These are phyloP conservation scores for Philonicus albiceps DNA, from an alignment of 2,888 invertebrate species.

Conservation along the genomic window DNA sequence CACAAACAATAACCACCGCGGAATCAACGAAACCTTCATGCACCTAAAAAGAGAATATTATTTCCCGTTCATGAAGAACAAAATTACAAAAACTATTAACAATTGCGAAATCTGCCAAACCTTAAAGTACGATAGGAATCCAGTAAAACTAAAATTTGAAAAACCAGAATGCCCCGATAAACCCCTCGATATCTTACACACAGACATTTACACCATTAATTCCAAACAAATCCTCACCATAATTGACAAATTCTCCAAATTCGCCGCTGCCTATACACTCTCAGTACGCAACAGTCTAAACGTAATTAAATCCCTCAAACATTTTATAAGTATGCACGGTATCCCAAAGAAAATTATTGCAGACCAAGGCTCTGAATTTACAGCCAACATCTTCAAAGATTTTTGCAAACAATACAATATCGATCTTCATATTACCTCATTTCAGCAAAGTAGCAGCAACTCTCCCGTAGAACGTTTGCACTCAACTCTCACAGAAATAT, in stretches of 20 bases:
- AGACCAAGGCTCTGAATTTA: background rate
- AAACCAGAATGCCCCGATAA: too few relatives aligned
- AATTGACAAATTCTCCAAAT: background rate
- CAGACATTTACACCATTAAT: background rate
- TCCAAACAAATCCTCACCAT: background rate
- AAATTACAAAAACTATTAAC: too few relatives aligned
- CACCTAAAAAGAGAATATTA: too few relatives aligned
- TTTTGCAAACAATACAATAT: background rate
- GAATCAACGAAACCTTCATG: too few relatives aligned
- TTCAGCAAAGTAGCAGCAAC: background rate
- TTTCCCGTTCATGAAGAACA: too few relatives aligned
- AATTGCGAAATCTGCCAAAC: too few relatives aligned
- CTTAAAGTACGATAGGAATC: too few relatives aligned
- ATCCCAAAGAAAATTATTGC: background rate
- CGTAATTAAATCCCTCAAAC: background rate
- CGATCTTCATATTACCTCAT: background rate
- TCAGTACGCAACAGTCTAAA: background rate
- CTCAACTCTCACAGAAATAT: background rate
- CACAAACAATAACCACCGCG: too few relatives aligned
- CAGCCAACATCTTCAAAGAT: background rate
- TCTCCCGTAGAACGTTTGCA: background rate
- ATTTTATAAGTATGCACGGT: background rate
- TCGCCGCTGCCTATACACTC: background rate
- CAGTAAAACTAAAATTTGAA: too few relatives aligned
- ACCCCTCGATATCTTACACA: too few relatives aligned